These are phyloP conservation scores for Hartigia nigra DNA, from an alignment of 2,888 invertebrate genomes.

Conservation along the genomic window DNA sequence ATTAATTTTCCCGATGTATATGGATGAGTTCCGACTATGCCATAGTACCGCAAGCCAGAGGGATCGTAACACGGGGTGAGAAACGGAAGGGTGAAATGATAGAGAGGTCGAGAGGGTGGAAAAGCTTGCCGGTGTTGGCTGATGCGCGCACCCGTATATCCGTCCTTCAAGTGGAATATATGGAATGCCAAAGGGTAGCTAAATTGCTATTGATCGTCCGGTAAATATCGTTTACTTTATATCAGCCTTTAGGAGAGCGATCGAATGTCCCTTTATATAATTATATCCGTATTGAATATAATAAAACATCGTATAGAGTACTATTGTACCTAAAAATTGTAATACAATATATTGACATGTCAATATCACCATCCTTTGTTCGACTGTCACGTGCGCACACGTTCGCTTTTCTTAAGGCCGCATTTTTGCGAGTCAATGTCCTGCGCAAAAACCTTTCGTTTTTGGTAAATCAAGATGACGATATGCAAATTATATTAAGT, in stretches of 20 bases:
- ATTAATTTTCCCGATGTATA: slow-evolving; percentile 65
- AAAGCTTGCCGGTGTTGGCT: slow-evolving; percentile 14
- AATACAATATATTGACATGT: not conserved
- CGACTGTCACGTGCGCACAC: too few relatives aligned
- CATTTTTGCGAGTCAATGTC: not conserved
- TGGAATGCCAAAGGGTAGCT: slow-evolving; percentile 45
- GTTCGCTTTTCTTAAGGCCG: too few relatives aligned
- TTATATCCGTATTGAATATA: not conserved
- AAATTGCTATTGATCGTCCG: slow-evolving; percentile 52
- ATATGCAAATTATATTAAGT: slow-evolving; percentile 58
- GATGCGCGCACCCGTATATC: slow-evolving; percentile 17
- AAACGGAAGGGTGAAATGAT: slow-evolving; percentile 19
- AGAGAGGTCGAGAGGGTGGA: slow-evolving; percentile 12
- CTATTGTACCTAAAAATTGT: not conserved
- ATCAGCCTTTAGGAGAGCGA: not conserved
- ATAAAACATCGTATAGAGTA: not conserved
- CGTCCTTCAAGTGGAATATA: not conserved
- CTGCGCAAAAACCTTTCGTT: not conserved
- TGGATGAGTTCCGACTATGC: slow-evolving; percentile 55
- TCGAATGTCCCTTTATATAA: not conserved
- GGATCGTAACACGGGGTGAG: slow-evolving; percentile 14
- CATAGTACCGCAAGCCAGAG: not conserved
- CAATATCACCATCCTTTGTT: not conserved
- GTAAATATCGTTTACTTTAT: slow-evolving; percentile 51
- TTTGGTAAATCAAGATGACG: slow-evolving; percentile 20